Evolutionary conservation across 2,113 vertebrate genomes (phyloP).

Genomic region (Tachuris rubrigastra): DNA sequence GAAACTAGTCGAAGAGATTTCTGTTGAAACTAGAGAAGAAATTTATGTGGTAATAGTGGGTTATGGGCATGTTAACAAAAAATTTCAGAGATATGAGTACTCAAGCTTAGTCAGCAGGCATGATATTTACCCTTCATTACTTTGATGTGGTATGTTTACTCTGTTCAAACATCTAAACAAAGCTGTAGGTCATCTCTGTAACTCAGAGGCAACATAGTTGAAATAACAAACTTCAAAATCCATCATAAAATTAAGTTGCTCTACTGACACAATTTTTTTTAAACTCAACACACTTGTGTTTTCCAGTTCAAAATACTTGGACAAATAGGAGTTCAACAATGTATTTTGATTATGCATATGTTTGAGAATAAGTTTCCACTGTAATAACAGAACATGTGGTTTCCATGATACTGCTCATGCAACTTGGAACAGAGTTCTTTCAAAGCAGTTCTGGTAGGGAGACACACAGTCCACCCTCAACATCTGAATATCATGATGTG

Average conservation of each 20-base stretch:
- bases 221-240: not conserved
- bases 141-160: not conserved
- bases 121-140: not conserved
- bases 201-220: not conserved
- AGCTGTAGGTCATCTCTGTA: not conserved
- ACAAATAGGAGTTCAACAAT: not conserved
- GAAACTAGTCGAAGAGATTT: too few species aligned
- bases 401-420: not conserved
- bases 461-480: not conserved
- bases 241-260: not conserved
- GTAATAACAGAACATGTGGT: not conserved
- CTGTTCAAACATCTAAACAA: not conserved
- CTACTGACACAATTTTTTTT: rapidly evolving
- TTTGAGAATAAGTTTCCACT: not conserved
- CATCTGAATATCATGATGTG: not conserved
- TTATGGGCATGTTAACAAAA: not conserved
- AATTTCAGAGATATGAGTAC: not conserved
- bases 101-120: not conserved
- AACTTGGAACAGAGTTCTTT: not conserved
- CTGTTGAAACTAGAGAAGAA: not conserved
- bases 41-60: not conserved
- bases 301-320: not conserved
- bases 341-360: not conserved
- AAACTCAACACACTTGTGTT: not conserved
- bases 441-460: not conserved